phyloP scores from a whole-genome alignment of 2,888 invertebrate genomes.

The Eubasilissa splendida region DNA sequence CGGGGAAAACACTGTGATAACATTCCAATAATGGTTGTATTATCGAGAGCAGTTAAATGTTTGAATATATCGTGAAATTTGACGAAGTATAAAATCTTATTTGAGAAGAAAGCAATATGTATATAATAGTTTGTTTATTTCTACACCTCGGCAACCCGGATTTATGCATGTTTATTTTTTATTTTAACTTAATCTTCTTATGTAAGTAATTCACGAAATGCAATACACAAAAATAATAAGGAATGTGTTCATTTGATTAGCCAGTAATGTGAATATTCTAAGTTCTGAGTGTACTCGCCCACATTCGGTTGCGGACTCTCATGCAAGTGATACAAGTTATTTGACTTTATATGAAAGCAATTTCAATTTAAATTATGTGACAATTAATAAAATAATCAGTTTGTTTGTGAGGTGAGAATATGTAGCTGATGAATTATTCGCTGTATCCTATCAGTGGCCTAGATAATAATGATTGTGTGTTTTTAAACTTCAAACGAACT shows the following conservation, averaged over 20 bases:
- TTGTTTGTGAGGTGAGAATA: conserved; percentile 20
- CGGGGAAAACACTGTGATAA: conserved; percentile 26
- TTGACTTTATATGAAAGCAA: conserved; percentile 9
- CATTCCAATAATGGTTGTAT: conserved; percentile 36
- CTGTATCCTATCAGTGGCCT: conserved; percentile 32
- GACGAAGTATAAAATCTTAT: neutral
- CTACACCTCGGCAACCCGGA: conserved; percentile 10
- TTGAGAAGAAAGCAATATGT: conserved; percentile 33
- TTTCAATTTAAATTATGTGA: conserved; percentile 6
- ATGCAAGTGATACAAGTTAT: neutral
- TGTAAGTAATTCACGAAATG: neutral
- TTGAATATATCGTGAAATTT: neutral
- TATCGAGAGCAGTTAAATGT: conserved; percentile 16
- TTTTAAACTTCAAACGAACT: conserved; percentile 36
- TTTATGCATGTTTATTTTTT: neutral
- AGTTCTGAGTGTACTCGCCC: neutral
- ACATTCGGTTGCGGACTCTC: too few species aligned
- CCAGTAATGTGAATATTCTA: conserved; percentile 39
- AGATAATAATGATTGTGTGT: conserved; percentile 42
- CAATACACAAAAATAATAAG: conserved; percentile 30
- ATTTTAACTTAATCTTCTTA: neutral
- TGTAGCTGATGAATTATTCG: conserved; percentile 17
- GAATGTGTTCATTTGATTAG: conserved; percentile 33
- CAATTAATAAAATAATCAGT: conserved; percentile 15
- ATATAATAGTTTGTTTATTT: conserved; percentile 19